Evolutionary conservation across 1,140 invertebrate genomes (phyloP).

Genomic region (Bombus consobrinus): DNA sequence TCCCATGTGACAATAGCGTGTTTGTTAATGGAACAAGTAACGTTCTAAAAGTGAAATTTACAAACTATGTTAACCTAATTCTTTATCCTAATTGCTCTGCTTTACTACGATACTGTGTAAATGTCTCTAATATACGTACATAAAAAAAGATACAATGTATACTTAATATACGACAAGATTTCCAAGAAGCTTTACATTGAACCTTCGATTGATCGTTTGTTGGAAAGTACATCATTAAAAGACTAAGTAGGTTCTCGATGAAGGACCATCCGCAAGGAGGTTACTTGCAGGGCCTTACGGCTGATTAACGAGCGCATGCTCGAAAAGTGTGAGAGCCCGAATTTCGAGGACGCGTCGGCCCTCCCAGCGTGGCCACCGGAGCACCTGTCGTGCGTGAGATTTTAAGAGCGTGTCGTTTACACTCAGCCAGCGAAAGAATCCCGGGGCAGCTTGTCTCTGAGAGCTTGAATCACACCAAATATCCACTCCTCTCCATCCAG

Average conservation of each 20-base stretch:
- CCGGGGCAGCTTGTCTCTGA: neutral
- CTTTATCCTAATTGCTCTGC: neutral
- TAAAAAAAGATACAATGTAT: neutral
- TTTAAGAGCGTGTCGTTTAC: conserved; percentile 36
- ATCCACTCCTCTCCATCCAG: too few relatives aligned
- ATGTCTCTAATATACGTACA: neutral
- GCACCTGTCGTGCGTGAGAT: conserved; percentile 46
- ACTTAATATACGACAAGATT: neutral
- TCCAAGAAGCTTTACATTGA: neutral
- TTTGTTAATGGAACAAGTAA: neutral
- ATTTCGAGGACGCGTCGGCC: conserved; percentile 48
- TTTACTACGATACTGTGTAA: neutral
- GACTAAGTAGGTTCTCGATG: conserved; percentile 21
- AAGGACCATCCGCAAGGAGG: conserved; percentile 29
- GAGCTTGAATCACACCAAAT: neutral
- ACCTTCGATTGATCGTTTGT: neutral
- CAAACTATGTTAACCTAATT: too few relatives aligned
- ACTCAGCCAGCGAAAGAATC: conserved; percentile 7
- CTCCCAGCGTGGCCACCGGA: conserved; percentile 40
- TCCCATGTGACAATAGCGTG: too few relatives aligned
- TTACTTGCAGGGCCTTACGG: conserved; percentile 35
- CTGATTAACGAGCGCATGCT: conserved; percentile 59
- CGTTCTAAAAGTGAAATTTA: neutral
- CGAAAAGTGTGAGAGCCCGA: conserved; percentile 56
- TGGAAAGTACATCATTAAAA: neutral